phyloP scores from a whole-genome alignment of 2,797 vertebrate genomes.

The Gorsachius magnificus region DNA sequence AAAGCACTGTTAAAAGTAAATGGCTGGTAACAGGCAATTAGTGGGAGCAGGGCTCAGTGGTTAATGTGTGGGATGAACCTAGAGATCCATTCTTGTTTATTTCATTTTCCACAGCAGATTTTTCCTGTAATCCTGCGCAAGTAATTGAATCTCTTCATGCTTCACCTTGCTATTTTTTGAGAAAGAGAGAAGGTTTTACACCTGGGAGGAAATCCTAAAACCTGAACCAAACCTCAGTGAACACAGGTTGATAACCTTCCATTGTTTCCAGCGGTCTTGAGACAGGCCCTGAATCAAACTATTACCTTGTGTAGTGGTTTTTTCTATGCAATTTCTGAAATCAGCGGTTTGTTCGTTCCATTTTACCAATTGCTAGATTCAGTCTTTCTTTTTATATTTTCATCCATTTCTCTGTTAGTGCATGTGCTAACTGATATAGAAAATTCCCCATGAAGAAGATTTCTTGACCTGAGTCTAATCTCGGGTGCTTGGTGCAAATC shows the following conservation, averaged over 20 bases:
- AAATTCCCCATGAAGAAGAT: not conserved
- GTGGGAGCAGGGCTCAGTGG: not conserved
- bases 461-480: not conserved
- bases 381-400: not conserved
- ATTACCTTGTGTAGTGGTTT: not conserved
- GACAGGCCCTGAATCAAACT: not conserved
- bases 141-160: not conserved
- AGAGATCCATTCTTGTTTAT: not conserved
- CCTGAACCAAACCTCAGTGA: not conserved
- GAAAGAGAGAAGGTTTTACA: not conserved
- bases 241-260: not conserved
- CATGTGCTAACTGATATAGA: not conserved
- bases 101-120: not conserved
- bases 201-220: not conserved
- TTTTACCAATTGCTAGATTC: not conserved
- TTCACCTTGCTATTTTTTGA: not conserved
- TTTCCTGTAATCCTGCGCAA: not conserved
- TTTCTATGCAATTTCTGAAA: not conserved
- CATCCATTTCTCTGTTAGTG: not conserved
- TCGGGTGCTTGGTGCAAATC: not conserved
- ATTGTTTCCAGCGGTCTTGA: not conserved
- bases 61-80: not conserved
- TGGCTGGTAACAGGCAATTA: not conserved
- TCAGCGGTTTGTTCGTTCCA: not conserved
- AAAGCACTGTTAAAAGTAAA: not conserved